These are phyloP conservation scores for Eupithecia centaureata DNA, from an alignment of 2,888 invertebrate species.

Conservation along the genomic window DNA sequence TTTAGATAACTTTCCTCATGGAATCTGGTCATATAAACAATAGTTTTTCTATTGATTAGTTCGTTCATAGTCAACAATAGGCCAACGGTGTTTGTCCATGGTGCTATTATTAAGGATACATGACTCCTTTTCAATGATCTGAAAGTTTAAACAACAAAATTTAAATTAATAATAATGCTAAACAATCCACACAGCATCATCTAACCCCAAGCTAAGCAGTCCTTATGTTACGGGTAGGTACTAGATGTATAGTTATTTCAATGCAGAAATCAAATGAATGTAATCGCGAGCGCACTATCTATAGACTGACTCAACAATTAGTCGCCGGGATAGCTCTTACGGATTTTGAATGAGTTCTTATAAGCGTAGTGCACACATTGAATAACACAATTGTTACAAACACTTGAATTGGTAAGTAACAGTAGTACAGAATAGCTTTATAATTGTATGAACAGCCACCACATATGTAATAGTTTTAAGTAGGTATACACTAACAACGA, in stretches of 20 bases:
- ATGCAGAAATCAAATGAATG: conserved; percentile 8
- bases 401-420: conserved; percentile 26
- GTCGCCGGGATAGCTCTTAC: conserved; percentile 28
- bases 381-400: conserved; percentile 36
- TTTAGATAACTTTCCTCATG: conserved; percentile 58
- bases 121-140: conserved; percentile 44
- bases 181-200: too few relatives aligned
- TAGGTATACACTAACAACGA: neutral
- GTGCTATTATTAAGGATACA: conserved; percentile 53
- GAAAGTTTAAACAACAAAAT: conserved; percentile 17
- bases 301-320: conserved; percentile 31
- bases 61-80: conserved; percentile 49
- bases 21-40: conserved; percentile 59
- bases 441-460: neutral
- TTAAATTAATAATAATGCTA: too few relatives aligned
- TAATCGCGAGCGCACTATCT: conserved; percentile 23
- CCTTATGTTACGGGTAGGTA: too few relatives aligned
- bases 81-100: conserved; percentile 69
- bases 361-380: conserved; percentile 34
- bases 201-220: too few relatives aligned
- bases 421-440: conserved; percentile 19
- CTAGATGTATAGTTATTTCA: neutral
- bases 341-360: conserved; percentile 24
- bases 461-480: neutral
- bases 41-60: conserved; percentile 48